Evolutionary conservation across 2,797 vertebrate genomes (phyloP), one percentile per base, ranked within the genome.

Genomic region (Galago senegalensis): DNA sequence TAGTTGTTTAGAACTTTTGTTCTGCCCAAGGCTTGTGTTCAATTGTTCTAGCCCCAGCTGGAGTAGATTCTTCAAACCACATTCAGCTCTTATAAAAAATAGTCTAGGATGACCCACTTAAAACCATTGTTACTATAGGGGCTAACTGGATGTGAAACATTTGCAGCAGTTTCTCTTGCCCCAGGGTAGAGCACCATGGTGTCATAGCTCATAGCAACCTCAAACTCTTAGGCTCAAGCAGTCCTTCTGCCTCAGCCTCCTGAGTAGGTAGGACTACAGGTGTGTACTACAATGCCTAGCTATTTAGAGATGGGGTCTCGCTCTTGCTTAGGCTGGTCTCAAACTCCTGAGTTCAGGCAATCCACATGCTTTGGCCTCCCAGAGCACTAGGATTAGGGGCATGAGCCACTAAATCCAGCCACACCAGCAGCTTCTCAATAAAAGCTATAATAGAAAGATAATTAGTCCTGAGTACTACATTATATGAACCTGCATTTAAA

Each of bases 11-110:
- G 65, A 88, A 91, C 56, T 61, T 97, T 77, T 90, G 29, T 94
- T 92, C 67, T 82, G 46, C 63, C 29, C 37, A 21, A 87, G 27
- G 14, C 83, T 91, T 75, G 13, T 29, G 43, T 73, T 81, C n/a
- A 60, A 69, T 94, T 93, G 75, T 95, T 95, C 23, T 7, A 93
- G 82, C n/a, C 80, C 65, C 85, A 97, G 91, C 89, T 97, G 73
- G 58, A 95, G 53, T 72, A 61, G 75, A 73, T 60, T 81, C 56
- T 91, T 82, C 87, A 95, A 86, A 91, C 25, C 46, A 31, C 60
- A 90, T 65, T 97, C 73, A 89, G 87, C 49, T 85, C 53, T 25
- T 76, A 0, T 31, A 87, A 94, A 94, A 83, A 75, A 72, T 3
- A 58, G 9, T 67, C 84, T 72, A 96, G 72, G 77, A 93, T 76